Evolutionary conservation across 2,797 vertebrate species (phyloP).

Genomic region (Diplodus puntazzo): DNA sequence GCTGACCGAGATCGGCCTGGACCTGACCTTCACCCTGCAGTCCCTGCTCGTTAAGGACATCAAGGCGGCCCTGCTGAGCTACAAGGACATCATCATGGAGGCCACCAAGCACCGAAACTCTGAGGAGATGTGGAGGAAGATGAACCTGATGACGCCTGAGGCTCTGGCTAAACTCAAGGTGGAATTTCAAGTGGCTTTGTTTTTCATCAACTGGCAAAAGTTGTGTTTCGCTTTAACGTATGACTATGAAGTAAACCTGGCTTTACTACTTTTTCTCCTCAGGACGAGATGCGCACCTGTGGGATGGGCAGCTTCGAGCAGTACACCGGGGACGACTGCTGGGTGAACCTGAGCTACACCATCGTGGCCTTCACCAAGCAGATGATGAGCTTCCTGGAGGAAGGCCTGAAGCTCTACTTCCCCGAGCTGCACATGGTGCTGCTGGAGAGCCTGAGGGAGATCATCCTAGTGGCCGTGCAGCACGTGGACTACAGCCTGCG

Average conservation of each 20-base stretch:
- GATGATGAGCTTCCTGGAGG: slow-evolving; percentile 97
- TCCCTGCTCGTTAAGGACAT: slow-evolving; percentile 95
- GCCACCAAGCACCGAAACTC: slow-evolving; percentile 99
- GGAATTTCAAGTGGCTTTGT: neutral
- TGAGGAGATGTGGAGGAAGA: slow-evolving; percentile 98
- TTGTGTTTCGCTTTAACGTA: too few species aligned
- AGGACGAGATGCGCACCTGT: slow-evolving; percentile 94
- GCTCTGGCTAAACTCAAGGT: slow-evolving; percentile 92
- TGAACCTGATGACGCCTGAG: slow-evolving; percentile 99
- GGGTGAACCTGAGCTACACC: slow-evolving; percentile 99
- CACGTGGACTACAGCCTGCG: slow-evolving; percentile 98
- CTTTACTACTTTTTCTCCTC: neutral
- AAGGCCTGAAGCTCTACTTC: slow-evolving; percentile 96
- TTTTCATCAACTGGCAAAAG: too few species aligned
- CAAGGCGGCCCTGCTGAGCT: slow-evolving; percentile 92
- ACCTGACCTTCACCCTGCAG: slow-evolving; percentile 96
- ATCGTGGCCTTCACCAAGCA: slow-evolving; percentile 99
- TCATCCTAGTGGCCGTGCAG: slow-evolving; percentile 96
- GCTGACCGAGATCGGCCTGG: slow-evolving; percentile 95
- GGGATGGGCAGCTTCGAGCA: slow-evolving; percentile 92
- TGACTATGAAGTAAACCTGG: too few species aligned
- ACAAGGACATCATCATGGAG: slow-evolving; percentile 98
- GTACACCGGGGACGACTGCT: slow-evolving; percentile 97
- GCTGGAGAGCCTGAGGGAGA: slow-evolving; percentile 95
- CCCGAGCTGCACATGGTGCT: slow-evolving; percentile 98